These are phyloP conservation scores for Philotrypesis tridentata DNA, from an alignment of 1,140 invertebrate genomes.

Conservation along the genomic window DNA sequence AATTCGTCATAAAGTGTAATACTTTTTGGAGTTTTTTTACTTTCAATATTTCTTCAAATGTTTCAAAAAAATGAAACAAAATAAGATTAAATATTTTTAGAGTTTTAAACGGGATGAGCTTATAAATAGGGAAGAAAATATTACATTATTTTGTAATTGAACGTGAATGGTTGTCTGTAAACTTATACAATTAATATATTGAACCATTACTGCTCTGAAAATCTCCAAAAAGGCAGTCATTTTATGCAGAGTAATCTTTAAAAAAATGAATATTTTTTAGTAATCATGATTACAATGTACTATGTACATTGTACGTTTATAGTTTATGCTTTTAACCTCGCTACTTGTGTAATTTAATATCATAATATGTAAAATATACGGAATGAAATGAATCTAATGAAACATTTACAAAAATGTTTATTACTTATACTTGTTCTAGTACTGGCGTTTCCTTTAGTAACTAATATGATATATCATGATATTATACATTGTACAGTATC, in stretches of 20 bases:
- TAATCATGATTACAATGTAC: neutral
- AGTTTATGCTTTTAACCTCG: slow-evolving; percentile 23
- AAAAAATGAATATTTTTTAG: slow-evolving; percentile 2
- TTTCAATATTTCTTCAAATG: neutral
- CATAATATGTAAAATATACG: neutral
- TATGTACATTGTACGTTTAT: neutral
- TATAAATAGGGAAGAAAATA: neutral
- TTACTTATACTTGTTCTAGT: neutral
- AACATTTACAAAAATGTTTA: neutral
- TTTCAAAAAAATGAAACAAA: neutral
- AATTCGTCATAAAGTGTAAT: neutral
- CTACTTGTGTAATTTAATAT: neutral
- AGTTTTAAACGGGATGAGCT: neutral
- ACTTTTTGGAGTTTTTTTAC: slow-evolving; percentile 18
- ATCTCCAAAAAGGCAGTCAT: slow-evolving; percentile 38
- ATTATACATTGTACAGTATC: slow-evolving; percentile 9
- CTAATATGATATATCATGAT: neutral
- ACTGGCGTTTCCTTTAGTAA: neutral
- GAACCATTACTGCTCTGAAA: slow-evolving; percentile 1
- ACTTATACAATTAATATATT: neutral
- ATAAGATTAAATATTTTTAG: neutral
- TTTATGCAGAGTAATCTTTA: neutral
- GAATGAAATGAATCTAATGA: neutral
- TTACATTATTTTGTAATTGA: neutral
- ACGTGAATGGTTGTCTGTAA: neutral